Evolutionary conservation across 2,797 vertebrate genomes (phyloP).

Genomic region (Hippocampus kuda): DNA sequence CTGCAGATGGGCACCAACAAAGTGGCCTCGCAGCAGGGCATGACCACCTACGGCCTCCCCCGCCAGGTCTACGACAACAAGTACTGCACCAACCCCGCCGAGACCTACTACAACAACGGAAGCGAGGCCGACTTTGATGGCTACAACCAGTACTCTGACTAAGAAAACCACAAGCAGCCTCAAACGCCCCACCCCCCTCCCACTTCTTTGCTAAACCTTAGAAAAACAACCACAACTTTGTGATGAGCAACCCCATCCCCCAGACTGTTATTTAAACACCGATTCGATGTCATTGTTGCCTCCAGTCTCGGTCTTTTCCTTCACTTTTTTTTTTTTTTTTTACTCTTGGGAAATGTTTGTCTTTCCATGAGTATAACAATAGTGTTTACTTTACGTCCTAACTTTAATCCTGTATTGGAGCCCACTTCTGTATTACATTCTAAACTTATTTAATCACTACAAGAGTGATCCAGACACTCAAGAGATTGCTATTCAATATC

Average conservation of each 20-base stretch:
- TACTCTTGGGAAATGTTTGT: constrained; percentile 29
- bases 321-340: constrained; percentile 18
- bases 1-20: constrained; percentile 97
- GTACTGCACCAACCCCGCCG: constrained; percentile 74
- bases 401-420: constrained; percentile 11
- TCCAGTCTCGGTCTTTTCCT: constrained; percentile 14
- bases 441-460: constrained; percentile 17
- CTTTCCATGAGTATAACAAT: constrained; percentile 30
- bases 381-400: constrained; percentile 29
- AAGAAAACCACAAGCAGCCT: constrained; percentile 20
- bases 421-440: constrained; percentile 18
- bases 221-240: constrained; percentile 34
- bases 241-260: constrained; percentile 22
- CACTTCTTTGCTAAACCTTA: constrained; percentile 23
- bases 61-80: constrained; percentile 91
- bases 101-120: constrained; percentile 60
- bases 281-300: constrained; percentile 21
- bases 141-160: constrained; percentile 80
- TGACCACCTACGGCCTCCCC: constrained; percentile 86
- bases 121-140: constrained; percentile 70
- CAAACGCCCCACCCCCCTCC: not conserved
- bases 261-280: constrained; percentile 44
- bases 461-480: constrained; percentile 8
- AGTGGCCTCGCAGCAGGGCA: constrained; percentile 85
- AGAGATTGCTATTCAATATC: constrained; percentile 18